These are phyloP conservation scores for Sparidentex hasta DNA, from an alignment of 2,797 vertebrate species.

Conservation along the genomic window DNA sequence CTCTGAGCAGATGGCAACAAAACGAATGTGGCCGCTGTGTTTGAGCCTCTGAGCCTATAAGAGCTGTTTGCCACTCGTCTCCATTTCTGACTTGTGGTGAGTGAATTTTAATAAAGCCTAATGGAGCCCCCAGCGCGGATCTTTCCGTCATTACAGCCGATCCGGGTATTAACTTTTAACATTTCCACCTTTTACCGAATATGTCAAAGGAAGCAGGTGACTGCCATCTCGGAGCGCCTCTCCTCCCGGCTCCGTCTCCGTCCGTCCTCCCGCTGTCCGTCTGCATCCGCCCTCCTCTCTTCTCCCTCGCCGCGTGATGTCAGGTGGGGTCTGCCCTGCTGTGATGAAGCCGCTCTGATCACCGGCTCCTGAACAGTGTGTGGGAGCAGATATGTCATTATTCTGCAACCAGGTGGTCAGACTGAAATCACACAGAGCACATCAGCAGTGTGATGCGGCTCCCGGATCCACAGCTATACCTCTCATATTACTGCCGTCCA, in stretches of 20 bases:
- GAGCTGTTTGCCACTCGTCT: conserved; percentile 8
- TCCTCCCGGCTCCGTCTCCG: conserved; percentile 15
- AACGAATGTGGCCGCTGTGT: conserved; percentile 15
- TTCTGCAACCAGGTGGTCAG: conserved; percentile 74
- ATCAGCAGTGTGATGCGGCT: conserved; percentile 42
- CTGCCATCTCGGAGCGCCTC: neutral
- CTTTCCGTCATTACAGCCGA: neutral
- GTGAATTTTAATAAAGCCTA: conserved; percentile 14
- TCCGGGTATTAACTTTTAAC: conserved; percentile 8
- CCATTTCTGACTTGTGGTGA: conserved; percentile 11
- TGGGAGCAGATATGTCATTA: conserved; percentile 82
- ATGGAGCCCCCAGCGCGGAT: neutral
- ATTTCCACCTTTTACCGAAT: neutral
- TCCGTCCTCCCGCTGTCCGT: conserved; percentile 54
- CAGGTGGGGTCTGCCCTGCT: conserved; percentile 70
- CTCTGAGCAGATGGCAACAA: neutral
- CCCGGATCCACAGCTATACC: conserved; percentile 49
- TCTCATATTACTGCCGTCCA: conserved; percentile 62
- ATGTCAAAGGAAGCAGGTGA: conserved; percentile 36
- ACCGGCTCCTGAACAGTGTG: conserved; percentile 51
- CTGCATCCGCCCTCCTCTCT: conserved; percentile 38
- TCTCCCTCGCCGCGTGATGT: conserved; percentile 49
- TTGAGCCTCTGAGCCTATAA: conserved; percentile 16
- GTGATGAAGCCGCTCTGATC: conserved; percentile 61
- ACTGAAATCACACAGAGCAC: conserved; percentile 62